phyloP scores from a whole-genome alignment of 2,797 vertebrate genomes.

The Enteromius viviparus region DNA sequence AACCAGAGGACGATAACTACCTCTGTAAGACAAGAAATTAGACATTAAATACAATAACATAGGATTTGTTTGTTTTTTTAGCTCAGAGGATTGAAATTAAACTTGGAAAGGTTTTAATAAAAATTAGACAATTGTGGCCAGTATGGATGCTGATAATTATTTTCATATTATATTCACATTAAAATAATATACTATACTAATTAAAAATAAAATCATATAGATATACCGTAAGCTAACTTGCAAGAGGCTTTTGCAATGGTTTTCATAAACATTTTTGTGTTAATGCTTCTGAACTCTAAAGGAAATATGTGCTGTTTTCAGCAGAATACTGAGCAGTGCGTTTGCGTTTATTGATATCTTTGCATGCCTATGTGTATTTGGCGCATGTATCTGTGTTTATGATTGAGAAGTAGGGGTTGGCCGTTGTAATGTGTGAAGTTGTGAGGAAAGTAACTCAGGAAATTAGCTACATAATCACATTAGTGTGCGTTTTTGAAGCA shows the following conservation, averaged over 20 bases:
- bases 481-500: constrained; percentile 86
- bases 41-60: background rate
- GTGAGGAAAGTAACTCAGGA: constrained; percentile 88
- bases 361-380: constrained; percentile 22
- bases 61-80: background rate
- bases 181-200: background rate
- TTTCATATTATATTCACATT: background rate
- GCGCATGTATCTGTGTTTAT: constrained; percentile 27
- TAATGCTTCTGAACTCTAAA: constrained; percentile 56
- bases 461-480: constrained; percentile 94
- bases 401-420: constrained; percentile 54
- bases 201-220: background rate
- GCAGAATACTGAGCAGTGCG: constrained; percentile 18
- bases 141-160: background rate
- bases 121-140: background rate
- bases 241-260: constrained; percentile 10
- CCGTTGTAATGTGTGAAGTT: constrained; percentile 87
- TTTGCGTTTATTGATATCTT: constrained; percentile 37
- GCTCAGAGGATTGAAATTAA: background rate
- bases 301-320: constrained; percentile 13
- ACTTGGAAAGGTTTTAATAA: background rate
- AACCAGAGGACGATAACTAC: constrained; percentile 98
- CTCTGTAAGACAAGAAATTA: constrained; percentile 83
- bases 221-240: background rate
- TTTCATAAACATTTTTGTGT: constrained; percentile 51